These are phyloP conservation scores for Eolophus roseicapilla DNA, from an alignment of 2,113 vertebrate species.

Conservation along the genomic window DNA sequence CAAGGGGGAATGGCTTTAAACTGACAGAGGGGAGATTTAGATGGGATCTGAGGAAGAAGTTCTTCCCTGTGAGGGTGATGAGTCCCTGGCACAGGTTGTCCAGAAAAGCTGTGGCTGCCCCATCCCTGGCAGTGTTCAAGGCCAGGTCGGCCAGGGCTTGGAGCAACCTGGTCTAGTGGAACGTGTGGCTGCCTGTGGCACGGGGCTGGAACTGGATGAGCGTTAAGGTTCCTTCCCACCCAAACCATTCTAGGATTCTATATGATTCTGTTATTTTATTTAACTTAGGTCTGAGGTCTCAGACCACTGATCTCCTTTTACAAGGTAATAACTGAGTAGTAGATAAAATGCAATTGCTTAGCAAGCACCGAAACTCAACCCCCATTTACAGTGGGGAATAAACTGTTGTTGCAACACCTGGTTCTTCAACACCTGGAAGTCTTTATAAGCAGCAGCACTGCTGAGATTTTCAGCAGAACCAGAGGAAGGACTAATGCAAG, in stretches of 20 bases:
- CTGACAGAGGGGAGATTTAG: not conserved
- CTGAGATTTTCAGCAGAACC: not conserved
- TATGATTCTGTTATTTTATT: not conserved
- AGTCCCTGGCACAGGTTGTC: not conserved
- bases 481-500: not conserved
- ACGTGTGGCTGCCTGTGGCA: not conserved
- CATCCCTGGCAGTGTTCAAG: not conserved
- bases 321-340: not conserved
- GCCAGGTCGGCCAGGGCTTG: not conserved
- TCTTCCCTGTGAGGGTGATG: not conserved
- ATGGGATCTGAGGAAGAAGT: not conserved
- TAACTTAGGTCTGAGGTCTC: not conserved
- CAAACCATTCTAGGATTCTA: not conserved
- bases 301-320: not conserved
- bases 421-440: not conserved
- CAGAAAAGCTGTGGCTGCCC: not conserved
- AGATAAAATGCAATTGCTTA: not conserved
- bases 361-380: not conserved
- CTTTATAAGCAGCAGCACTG: not conserved
- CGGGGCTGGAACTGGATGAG: not conserved
- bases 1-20: not conserved
- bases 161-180: not conserved
- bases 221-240: not conserved
- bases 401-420: not conserved
- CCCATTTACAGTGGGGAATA: not conserved